These are phyloP conservation scores for Ophiodon elongatus DNA, from an alignment of 2,113 vertebrate species.

Conservation along the genomic window DNA sequence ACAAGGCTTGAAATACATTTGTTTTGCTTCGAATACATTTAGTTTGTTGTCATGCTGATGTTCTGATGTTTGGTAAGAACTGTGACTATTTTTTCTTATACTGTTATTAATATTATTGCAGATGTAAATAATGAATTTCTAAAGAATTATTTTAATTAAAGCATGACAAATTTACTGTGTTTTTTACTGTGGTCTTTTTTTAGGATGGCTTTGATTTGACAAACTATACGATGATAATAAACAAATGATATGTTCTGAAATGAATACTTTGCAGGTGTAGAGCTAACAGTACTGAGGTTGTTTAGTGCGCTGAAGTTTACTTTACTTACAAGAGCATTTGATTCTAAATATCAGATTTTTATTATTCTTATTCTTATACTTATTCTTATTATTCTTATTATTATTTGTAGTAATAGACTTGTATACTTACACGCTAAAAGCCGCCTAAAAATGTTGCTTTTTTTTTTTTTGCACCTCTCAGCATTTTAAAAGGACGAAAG, in stretches of 20 bases:
- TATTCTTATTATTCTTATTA: constrained; percentile 11
- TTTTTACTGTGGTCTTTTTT: constrained; percentile 22
- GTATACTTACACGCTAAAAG: not conserved
- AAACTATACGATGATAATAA: not conserved
- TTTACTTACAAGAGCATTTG: not conserved
- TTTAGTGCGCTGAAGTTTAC: not conserved
- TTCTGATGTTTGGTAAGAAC: constrained; percentile 83
- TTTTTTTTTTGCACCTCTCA: constrained; percentile 69
- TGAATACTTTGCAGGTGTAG: not conserved
- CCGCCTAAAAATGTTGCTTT: constrained; percentile 26
- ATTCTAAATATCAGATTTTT: not conserved
- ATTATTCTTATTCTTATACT: not conserved
- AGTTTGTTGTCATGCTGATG: constrained; percentile 82
- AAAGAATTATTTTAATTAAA: constrained; percentile 91
- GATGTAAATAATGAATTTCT: constrained; percentile 87
- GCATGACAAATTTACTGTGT: constrained; percentile 80
- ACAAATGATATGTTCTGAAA: not conserved
- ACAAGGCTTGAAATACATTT: constrained; percentile 75
- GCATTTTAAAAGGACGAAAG: constrained; percentile 82
- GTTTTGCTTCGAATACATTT: constrained; percentile 68
- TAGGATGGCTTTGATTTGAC: not conserved
- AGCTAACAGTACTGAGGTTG: not conserved
- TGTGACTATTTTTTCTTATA: constrained; percentile 84
- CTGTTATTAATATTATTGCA: constrained; percentile 86
- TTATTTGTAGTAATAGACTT: not conserved